Evolutionary conservation across 2,797 vertebrate species (phyloP).

Genomic region (Paguma larvata): DNA sequence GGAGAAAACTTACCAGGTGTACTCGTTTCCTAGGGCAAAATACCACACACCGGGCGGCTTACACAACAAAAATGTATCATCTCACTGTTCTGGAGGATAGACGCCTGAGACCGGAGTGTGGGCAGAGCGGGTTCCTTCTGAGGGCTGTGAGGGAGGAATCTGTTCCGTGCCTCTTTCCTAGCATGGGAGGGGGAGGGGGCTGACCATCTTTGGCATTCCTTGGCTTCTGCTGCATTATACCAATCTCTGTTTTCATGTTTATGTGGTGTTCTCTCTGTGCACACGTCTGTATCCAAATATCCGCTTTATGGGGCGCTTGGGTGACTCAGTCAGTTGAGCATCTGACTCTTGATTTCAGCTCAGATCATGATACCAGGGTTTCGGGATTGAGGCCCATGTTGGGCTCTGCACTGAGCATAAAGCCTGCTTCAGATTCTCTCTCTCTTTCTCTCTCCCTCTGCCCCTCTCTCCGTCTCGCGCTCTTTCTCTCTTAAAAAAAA

Average conservation of each 20-base stretch:
- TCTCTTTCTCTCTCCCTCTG: too few relatives aligned
- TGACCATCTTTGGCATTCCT: not conserved
- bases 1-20: not conserved
- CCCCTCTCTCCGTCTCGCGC: too few relatives aligned
- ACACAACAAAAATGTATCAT: not conserved
- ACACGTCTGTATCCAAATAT: not conserved
- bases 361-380: too few relatives aligned
- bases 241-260: not conserved
- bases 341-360: too few relatives aligned
- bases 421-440: too few relatives aligned
- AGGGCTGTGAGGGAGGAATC: not conserved
- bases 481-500: too few relatives aligned
- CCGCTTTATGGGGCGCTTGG: too few relatives aligned
- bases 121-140: not conserved
- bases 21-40: not conserved
- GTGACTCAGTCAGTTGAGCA: too few relatives aligned
- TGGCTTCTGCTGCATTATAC: not conserved
- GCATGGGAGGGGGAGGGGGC: not conserved
- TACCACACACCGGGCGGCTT: not conserved
- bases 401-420: too few relatives aligned
- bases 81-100: not conserved
- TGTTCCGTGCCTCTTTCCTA: not conserved
- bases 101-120: not conserved
- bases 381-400: too few relatives aligned
- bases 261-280: not conserved